A percentile compares a stretch with the other conserved stretches of the same genome.
Conservation (phyloP, 2,888 invertebrate species). For the Heliconius charithonia region DNA sequence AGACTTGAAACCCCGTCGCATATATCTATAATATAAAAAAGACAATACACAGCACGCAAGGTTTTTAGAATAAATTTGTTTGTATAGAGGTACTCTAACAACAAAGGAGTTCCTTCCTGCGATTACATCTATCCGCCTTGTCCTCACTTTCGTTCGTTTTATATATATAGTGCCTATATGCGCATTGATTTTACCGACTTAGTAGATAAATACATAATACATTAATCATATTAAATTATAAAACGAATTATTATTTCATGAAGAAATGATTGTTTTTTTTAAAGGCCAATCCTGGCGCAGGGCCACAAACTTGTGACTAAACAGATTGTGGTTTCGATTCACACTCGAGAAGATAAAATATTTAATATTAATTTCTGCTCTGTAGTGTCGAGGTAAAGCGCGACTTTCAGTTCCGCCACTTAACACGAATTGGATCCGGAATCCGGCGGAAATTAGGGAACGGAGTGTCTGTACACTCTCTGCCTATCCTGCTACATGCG, state of each 20-base stretch:
- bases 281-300: no score
- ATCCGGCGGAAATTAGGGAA: no score
- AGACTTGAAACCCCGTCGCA: background rate
- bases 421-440: no score
- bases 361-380: no score
- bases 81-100: constrained; percentile 21
- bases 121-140: constrained; percentile 35
- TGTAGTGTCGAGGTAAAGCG: no score
- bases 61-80: constrained; percentile 38
- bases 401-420: no score
- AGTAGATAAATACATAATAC: background rate
- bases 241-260: background rate
- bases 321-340: no score
- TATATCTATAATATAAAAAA: background rate
- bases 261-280: background rate
- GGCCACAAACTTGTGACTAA: no score
- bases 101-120: constrained; percentile 42
- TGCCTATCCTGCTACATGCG: no score
- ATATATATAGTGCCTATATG: background rate
- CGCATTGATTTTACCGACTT: background rate
- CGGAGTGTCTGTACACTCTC: no score
- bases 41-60: constrained; percentile 36
- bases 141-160: constrained; percentile 25
- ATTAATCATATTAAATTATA: background rate
- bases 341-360: no score